A percentile compares a stretch with the other conserved stretches of the same genome.
These are phyloP conservation scores for Progne subis DNA, from an alignment of 2,113 vertebrate genomes.

Conservation along the genomic window DNA sequence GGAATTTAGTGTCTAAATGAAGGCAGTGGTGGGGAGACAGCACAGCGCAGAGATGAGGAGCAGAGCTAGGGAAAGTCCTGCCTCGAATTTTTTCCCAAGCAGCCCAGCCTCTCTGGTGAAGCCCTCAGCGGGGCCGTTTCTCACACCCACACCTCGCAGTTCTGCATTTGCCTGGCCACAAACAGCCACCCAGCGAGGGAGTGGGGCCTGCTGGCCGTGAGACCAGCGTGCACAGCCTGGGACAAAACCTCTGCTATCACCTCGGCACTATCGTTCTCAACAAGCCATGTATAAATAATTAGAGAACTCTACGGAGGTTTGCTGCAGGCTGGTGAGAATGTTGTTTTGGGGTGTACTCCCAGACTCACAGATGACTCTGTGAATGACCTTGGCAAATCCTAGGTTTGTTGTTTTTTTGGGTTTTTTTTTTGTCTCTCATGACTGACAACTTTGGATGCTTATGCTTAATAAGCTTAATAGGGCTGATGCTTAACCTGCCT, in stretches of 20 bases:
- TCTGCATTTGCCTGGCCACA: background rate
- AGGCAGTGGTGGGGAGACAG: background rate
- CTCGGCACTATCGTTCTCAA: background rate
- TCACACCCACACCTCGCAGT: background rate
- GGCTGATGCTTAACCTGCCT: background rate
- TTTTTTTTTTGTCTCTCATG: background rate
- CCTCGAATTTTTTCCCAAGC: fast-evolving
- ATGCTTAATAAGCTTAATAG: background rate
- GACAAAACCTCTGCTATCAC: background rate
- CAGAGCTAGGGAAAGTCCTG: background rate
- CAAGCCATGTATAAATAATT: background rate
- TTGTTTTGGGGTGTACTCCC: background rate
- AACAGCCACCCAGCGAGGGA: fast-evolving
- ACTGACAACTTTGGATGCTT: background rate
- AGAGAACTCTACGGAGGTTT: background rate
- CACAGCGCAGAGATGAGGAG: background rate
- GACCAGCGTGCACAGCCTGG: background rate
- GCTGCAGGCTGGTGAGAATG: background rate
- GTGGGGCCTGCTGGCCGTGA: background rate
- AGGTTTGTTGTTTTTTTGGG: background rate
- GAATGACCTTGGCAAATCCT: background rate
- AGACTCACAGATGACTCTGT: background rate
- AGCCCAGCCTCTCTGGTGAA: background rate
- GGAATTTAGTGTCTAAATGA: background rate
- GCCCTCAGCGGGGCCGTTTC: background rate